Conservation (phyloP, 1,140 invertebrate genomes). For the Anoplophora glabripennis region DNA sequence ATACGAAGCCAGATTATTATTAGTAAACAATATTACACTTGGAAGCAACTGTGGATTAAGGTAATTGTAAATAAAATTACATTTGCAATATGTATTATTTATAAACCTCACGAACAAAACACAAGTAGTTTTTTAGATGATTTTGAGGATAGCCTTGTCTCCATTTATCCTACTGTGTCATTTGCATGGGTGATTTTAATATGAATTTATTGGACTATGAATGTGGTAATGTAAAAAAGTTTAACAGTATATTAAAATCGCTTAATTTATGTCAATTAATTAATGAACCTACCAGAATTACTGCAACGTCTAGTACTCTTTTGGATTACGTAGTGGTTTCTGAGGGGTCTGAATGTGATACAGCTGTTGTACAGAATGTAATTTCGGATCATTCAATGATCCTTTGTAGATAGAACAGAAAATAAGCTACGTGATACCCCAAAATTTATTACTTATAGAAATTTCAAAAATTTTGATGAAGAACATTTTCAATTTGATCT, state of each 20-base stretch:
- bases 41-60: slow-evolving; percentile 5
- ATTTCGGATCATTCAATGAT: too few relatives aligned
- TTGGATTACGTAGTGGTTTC: too few relatives aligned
- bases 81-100: slow-evolving; percentile 9
- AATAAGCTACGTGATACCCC: too few relatives aligned
- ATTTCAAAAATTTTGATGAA: too few relatives aligned
- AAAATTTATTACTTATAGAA: too few relatives aligned
- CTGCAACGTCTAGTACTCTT: too few relatives aligned
- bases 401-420: too few relatives aligned
- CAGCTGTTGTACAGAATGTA: too few relatives aligned
- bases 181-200: slow-evolving; percentile 7
- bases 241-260: neutral
- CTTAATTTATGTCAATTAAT: neutral
- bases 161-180: neutral
- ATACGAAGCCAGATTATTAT: slow-evolving; percentile 4
- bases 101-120: slow-evolving; percentile 11
- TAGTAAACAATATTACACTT: slow-evolving; percentile 2
- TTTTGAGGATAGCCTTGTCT: slow-evolving; percentile 4
- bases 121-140: slow-evolving; percentile 7
- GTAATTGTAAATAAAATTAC: neutral
- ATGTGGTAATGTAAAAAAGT: neutral
- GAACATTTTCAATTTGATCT: too few relatives aligned
- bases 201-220: slow-evolving; percentile 6
- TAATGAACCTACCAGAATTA: neutral
- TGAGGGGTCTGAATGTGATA: too few relatives aligned